A percentile compares a stretch with the other conserved stretches of the same genome.
Conservation (phyloP, 2,113 vertebrate genomes). For the Oncorhynchus tshawytscha region DNA sequence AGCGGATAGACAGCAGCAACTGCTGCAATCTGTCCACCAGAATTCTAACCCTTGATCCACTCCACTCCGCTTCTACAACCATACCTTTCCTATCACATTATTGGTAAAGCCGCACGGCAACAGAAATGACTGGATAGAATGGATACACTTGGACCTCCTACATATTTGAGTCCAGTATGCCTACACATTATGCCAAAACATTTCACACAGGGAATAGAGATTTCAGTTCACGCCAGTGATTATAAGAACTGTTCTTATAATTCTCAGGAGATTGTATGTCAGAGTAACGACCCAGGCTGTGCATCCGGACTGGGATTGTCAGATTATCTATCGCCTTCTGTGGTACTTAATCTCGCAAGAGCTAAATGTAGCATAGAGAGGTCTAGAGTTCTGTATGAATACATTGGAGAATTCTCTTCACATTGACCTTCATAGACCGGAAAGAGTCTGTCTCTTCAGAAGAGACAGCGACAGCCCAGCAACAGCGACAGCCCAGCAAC, state of each 20-base stretch:
- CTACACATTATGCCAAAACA: too few species aligned
- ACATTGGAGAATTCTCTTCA: not conserved
- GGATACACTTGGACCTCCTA: too few species aligned
- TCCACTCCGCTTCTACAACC: too few species aligned
- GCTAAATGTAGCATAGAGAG: slow-evolving; percentile 54
- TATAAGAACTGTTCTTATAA: not conserved
- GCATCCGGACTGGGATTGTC: slow-evolving; percentile 22
- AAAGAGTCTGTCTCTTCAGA: slow-evolving; percentile 17
- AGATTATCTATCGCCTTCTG: slow-evolving; percentile 49
- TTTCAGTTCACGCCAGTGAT: not conserved
- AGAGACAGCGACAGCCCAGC: not conserved
- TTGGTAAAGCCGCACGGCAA: too few species aligned
- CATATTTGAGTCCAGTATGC: not conserved
- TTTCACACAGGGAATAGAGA: not conserved
- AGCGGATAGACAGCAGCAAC: too few species aligned
- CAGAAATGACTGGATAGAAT: too few species aligned
- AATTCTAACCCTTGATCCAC: too few species aligned
- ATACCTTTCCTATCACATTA: too few species aligned
- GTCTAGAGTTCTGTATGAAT: slow-evolving; percentile 40
- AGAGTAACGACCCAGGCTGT: slow-evolving; percentile 15
- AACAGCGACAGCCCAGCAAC: too few species aligned
- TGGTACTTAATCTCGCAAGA: slow-evolving; percentile 54
- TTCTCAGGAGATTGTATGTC: not conserved
- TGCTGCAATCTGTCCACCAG: too few species aligned
- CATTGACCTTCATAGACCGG: not conserved